Evolutionary conservation across 1,140 invertebrate genomes (phyloP), one percentile per base, ranked within the genome.

Genomic region (Anoplophora glabripennis): DNA sequence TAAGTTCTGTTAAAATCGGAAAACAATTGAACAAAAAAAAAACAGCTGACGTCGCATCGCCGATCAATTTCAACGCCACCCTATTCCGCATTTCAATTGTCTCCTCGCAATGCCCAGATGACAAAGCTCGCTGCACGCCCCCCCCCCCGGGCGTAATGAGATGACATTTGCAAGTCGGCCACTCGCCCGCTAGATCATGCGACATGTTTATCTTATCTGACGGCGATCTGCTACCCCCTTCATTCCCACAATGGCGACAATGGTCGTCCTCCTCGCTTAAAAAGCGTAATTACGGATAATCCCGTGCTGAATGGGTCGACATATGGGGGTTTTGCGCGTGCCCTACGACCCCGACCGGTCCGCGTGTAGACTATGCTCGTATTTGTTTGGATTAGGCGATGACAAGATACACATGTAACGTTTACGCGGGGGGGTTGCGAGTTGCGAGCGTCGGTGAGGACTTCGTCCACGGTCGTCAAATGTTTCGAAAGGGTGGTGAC

Each of bases 201-300:
- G 59, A 49, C 68, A 56, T 73, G 71, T 72, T 72, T 72, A 73
- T 72, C 70, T 73, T 73, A 73, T 73, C 71, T 72, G 63, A 51
- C 62, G 63, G 64, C 57, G 57, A 72, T 70, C 68, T 66, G 59
- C 53, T 54, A 42, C 55, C 45, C 45, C 38, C 44, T 35, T 40
- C 44, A 61, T 72, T 72, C 72, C 67, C 70, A 72, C 65, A 69
- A 67, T 66, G 59, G 67, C 55, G 64, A 71, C 69, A 71, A 71
- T 68, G 64, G 66, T 35, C 64, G 54, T 57, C 53, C 63, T 69
- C 59, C 53, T 48, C 68, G 66, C 70, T 72, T 72, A 70, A 68
- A 72, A 66, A 70, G 66, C 66, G 68, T 73, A 73, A 73, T 73
- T 72, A 71, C 66, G 69, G 68, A 69, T 73, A 72, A 73, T 72